phyloP scores from a whole-genome alignment of 2,888 invertebrate species.

The Lasius fuliginosus region DNA sequence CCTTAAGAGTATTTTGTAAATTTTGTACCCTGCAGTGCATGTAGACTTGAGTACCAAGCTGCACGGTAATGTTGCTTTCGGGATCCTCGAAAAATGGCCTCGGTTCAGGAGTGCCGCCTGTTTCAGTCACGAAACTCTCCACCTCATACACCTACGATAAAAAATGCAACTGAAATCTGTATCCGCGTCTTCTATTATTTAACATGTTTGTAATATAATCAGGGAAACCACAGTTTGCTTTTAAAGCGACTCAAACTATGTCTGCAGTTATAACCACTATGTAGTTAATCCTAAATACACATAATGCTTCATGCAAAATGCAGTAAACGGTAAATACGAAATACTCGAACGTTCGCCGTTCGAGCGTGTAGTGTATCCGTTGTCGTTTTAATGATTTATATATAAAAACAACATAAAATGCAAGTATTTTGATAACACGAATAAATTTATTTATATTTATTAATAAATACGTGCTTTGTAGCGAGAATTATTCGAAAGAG shows the following conservation, averaged over 20 bases:
- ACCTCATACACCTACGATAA: conserved; percentile 82
- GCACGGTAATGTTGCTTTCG: conserved; percentile 87
- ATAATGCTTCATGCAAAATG: conserved; percentile 24
- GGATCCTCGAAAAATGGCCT: conserved; percentile 91
- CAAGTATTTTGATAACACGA: conserved; percentile 3
- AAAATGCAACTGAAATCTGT: conserved; percentile 19
- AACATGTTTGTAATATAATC: conserved; percentile 15
- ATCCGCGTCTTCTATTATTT: conserved; percentile 8
- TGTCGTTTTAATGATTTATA: not conserved
- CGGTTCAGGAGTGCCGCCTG: conserved; percentile 89
- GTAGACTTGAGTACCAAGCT: conserved; percentile 87
- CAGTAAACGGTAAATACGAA: conserved; percentile 14
- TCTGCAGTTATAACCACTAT: not conserved
- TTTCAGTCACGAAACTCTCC: conserved; percentile 83
- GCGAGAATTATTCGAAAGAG: conserved; percentile 13
- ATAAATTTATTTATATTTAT: conserved; percentile 20
- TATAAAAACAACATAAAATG: conserved; percentile 15
- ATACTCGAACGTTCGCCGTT: not conserved
- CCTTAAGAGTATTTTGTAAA: conserved; percentile 86
- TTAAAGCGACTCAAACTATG: conserved; percentile 4
- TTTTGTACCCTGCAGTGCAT: conserved; percentile 87
- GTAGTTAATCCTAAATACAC: conserved; percentile 23
- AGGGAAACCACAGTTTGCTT: not conserved
- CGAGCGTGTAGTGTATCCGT: not conserved
- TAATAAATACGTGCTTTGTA: conserved; percentile 8